Evolutionary conservation across 2,113 vertebrate genomes (phyloP), one percentile per base, ranked within the genome.

Genomic region (Bubo scandiacus): DNA sequence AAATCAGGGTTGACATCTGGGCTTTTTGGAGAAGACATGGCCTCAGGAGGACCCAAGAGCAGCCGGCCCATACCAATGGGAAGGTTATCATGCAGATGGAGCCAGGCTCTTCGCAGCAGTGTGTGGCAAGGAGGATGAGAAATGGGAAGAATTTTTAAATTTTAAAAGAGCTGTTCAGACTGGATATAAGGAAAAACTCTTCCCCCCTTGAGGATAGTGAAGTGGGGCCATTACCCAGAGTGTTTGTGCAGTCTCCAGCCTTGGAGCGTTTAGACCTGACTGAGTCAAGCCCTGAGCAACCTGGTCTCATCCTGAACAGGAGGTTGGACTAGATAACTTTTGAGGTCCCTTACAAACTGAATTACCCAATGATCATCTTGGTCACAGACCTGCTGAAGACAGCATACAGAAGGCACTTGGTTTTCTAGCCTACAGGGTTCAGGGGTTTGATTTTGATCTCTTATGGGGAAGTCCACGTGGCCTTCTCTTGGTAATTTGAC

Each of bases 361-460:
- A 30, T 75, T 80, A 32, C 12, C 8, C 22, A 13, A 13, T 17
- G 19, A 58, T 47, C 26, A 22, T 58, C 3, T 27, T 49, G 51
- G 23, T 54, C 58, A 21, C 45, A n/a, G 63, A 51, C 18, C 15
- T 80, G 70, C 36, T 77, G 29, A 57, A 86, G n/a, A 23, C 32
- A 27, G 5, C 16, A 6, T 38, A 27, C 51, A 29, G 32, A n/a
- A 62, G 36, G 6, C 8, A 5, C 11, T 61, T 71, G 11, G 14
- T 51, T 83, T 91, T 70, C 20, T 75, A 68, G 27, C 55, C 32
- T 58, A 22, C 20, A 38, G 49, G 21, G 10, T 43, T 75, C 16
- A 26, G 32, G 20, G 32, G 3, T 17, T 40, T 19, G 15, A 5
- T 45, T 58, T 36, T 68, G 8, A 15, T 57, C 0, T 0, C 36